Evolutionary conservation across 2,888 invertebrate species (phyloP), one percentile per base, ranked within the genome.

Genomic region (Drosophila multiciliata): DNA sequence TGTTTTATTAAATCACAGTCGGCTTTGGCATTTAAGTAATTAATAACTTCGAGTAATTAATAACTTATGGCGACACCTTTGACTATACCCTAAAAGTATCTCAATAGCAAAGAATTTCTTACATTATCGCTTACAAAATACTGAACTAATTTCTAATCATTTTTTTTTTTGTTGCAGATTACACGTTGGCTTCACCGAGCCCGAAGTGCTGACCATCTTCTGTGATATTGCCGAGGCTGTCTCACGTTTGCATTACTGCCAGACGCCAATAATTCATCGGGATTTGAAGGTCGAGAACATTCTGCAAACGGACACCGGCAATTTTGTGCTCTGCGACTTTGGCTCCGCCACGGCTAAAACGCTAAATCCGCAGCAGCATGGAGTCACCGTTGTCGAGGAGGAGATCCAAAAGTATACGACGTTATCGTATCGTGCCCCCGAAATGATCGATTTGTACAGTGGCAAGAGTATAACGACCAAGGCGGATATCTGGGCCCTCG

Each of bases 221-320:
- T 97, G 97, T 95, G 98, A 98, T 95, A 95, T 96, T 81, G 97
- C 97, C 92, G 97, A 97, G 93, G 98, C 98, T 79, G 97, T 98
- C 70, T 97, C 97, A 50, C 94, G 97, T 75, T 94, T 98, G 79
- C 98, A 98, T 93, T 97, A 97, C 93, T 97, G 97, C 94, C 97
- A 97, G 93, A 98, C 98, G 50, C 98, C 98, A 49, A 97, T 98
- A 86, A 96, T 98, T 90, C 98, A 98, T 94, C 95, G 98, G 84
- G 98, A 98, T 94, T 94, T 98, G 82, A 98, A 98, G 95, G 97
- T 98, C 75, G 98, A 98, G 93, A 98, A 98, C 94, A 96, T 98
- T 89, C 94, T 98, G 84, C 95, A 97, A 83, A 95, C 96, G 84
- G 97, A 97, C 90, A 94, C 94, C 82, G 97, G 97, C 49, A 95